Percentiles rank a stretch among this genome's conserved stretches.
Conservation (phyloP, 2,888 invertebrate species). For the Zygogramma bicolorata region DNA sequence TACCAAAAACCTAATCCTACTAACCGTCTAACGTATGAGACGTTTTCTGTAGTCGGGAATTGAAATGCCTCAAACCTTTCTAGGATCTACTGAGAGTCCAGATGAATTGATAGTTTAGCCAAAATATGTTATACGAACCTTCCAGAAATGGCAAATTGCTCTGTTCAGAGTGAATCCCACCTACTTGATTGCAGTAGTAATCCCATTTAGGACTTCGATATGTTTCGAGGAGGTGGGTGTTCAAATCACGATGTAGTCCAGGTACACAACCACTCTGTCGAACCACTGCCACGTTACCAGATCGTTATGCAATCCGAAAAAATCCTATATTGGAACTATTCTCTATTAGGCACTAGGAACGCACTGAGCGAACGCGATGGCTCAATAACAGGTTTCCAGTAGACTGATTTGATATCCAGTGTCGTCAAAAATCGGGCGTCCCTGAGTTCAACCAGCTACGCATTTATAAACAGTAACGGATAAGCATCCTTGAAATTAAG, state of each 20-base stretch:
- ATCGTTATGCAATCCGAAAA: conserved; percentile 49
- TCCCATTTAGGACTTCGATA: conserved; percentile 35
- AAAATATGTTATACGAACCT: conserved; percentile 6
- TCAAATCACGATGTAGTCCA: conserved; percentile 48
- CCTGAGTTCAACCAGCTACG: conserved; percentile 22
- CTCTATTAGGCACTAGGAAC: conserved; percentile 50
- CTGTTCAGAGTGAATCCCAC: conserved; percentile 43
- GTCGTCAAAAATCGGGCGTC: conserved; percentile 33
- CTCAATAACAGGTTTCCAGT: conserved; percentile 25
- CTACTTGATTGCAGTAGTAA: conserved; percentile 42
- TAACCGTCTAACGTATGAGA: conserved; percentile 31
- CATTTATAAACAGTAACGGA: conserved; percentile 14
- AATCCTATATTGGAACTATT: conserved; percentile 50
- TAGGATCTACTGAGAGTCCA: conserved; percentile 8
- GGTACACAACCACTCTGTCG: conserved; percentile 47
- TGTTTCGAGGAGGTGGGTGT: conserved; percentile 39
- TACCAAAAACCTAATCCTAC: conserved; percentile 35
- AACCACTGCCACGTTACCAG: conserved; percentile 50
- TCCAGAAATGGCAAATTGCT: conserved; percentile 11
- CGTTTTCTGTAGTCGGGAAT: conserved; percentile 17
- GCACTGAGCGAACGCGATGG: conserved; percentile 45
- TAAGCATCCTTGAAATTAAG: conserved; percentile 34
- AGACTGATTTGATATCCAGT: conserved; percentile 34
- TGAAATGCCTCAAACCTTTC: conserved; percentile 10
- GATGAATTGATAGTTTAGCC: conserved; percentile 7